Evolutionary conservation across 2,797 vertebrate species (phyloP).

Genomic region (Platalea minor): DNA sequence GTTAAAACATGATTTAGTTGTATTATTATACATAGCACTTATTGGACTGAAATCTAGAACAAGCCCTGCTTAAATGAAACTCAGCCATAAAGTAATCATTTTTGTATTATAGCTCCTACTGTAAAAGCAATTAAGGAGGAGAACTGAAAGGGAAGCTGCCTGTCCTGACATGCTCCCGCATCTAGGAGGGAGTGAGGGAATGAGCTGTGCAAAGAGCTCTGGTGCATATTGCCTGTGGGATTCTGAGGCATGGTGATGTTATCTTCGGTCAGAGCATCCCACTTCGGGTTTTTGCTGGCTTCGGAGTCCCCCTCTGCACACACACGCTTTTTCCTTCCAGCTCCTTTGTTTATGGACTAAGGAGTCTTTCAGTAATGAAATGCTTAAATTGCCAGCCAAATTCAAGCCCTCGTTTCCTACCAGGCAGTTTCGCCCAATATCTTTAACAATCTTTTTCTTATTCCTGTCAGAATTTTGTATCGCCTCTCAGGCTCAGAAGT

Average conservation of each 20-base stretch:
- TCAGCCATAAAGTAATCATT: conserved; percentile 9
- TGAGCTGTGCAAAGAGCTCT: background rate
- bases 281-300: background rate
- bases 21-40: background rate
- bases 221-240: background rate
- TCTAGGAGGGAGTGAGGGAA: background rate
- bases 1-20: conserved; percentile 12
- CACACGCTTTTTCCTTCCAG: background rate
- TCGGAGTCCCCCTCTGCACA: background rate
- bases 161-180: background rate
- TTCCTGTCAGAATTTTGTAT: background rate
- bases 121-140: background rate
- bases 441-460: background rate
- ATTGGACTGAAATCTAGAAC: background rate
- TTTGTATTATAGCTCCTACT: conserved; percentile 5
- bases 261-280: background rate
- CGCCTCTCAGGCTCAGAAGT: background rate
- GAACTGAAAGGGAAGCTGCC: background rate
- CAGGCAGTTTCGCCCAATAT: background rate
- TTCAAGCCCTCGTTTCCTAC: background rate
- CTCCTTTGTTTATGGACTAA: background rate
- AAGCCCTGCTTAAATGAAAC: background rate
- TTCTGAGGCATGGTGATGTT: background rate
- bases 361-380: background rate
- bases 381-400: background rate